phyloP scores from a whole-genome alignment of 2,113 vertebrate species.

The Jacana jacana region DNA sequence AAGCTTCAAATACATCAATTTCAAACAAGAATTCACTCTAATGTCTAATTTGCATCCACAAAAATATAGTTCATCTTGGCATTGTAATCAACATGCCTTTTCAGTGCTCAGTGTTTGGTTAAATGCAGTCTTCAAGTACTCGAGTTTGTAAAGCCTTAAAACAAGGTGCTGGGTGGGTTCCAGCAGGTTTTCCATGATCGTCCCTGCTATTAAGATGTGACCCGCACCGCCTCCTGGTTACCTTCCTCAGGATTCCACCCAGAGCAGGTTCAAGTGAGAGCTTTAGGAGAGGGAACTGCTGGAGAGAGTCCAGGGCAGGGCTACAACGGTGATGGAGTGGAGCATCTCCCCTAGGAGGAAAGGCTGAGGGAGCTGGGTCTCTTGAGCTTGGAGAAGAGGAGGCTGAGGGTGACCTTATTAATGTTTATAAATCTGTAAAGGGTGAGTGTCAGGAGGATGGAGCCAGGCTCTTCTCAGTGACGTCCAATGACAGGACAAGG shows the following conservation, averaged over 20 bases:
- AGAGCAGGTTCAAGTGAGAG: not conserved
- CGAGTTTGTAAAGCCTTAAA: accelerated
- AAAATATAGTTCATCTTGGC: not conserved
- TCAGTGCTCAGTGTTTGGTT: not conserved
- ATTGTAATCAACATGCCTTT: not conserved
- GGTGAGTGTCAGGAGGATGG: no score
- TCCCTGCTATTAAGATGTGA: accelerated
- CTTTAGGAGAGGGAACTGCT: no score
- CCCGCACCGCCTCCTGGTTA: not conserved
- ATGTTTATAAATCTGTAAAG: no score
- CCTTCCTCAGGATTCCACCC: not conserved
- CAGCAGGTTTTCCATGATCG: not conserved
- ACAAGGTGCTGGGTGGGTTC: not conserved
- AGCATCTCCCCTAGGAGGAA: no score
- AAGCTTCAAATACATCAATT: not conserved
- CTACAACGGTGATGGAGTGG: no score
- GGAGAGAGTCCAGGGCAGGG: no score
- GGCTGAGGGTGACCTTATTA: no score
- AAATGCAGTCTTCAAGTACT: not conserved
- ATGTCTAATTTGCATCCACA: not conserved
- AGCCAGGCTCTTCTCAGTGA: no score
- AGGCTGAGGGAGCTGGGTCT: no score
- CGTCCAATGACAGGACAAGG: no score
- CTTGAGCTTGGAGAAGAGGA: no score
- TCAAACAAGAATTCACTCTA: not conserved